A percentile compares a stretch with the other conserved stretches of the same genome.
Conservation (phyloP, 2,797 vertebrate genomes). For the Alfaro cultratus region DNA sequence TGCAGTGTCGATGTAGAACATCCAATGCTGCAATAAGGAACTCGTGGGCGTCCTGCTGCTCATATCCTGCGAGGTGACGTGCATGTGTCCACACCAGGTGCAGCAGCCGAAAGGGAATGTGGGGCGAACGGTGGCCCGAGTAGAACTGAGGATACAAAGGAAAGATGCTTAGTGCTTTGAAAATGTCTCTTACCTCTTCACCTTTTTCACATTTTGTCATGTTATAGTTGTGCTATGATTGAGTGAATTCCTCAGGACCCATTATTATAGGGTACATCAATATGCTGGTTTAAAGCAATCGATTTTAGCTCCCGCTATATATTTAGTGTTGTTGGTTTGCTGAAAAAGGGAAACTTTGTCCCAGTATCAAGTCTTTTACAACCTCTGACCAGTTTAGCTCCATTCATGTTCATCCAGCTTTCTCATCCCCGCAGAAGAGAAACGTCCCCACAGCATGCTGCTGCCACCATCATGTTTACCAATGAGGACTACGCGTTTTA, state of each 20-base stretch:
- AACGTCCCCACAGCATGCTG: background rate
- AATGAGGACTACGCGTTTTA: background rate
- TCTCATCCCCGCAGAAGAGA: background rate
- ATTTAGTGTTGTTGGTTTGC: background rate
- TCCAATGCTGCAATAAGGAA: slow-evolving; percentile 98
- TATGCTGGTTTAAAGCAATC: background rate
- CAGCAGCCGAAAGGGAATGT: slow-evolving; percentile 98
- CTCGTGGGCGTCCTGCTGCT: slow-evolving; percentile 98
- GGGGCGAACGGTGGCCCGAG: slow-evolving; percentile 97
- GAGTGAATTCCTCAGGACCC: background rate
- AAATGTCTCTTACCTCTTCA: background rate
- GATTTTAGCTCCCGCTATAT: background rate
- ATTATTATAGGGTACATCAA: background rate
- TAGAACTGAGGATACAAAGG: slow-evolving; percentile 86
- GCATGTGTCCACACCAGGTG: slow-evolving; percentile 99
- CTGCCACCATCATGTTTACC: background rate
- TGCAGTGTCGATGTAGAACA: slow-evolving; percentile 97
- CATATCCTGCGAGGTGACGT: slow-evolving; percentile 97
- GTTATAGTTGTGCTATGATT: background rate
- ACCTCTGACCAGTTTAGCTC: background rate
- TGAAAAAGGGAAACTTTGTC: background rate
- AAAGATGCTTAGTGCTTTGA: slow-evolving; percentile 37
- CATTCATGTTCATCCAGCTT: background rate
- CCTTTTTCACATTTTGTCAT: background rate
- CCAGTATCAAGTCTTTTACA: background rate